Percentiles rank a stretch among this genome's conserved stretches.
phyloP scores from a whole-genome alignment of 1,140 invertebrate species.

The Leptonema lineaticorne region DNA sequence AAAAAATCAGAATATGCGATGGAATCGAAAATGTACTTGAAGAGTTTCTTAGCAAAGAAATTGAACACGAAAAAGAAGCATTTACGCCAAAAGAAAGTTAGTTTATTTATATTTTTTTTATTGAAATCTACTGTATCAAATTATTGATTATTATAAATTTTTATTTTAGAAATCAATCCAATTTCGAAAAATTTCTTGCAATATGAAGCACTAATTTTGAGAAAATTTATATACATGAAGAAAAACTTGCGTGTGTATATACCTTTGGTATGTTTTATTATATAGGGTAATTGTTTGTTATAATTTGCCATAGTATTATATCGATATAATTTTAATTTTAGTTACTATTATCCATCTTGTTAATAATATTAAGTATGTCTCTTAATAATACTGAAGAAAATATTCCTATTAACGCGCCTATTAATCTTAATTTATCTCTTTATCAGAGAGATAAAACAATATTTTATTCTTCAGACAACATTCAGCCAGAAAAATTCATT shows the following conservation, averaged over 20 bases:
- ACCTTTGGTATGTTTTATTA: background rate
- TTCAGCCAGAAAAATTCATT: background rate
- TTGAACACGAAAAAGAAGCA: too few relatives aligned
- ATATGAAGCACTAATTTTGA: background rate
- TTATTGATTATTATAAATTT: too few relatives aligned
- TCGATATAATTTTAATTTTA: background rate
- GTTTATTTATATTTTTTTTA: too few relatives aligned
- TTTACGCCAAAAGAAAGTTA: too few relatives aligned
- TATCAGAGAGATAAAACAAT: background rate
- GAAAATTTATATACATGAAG: background rate
- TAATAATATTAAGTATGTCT: conserved; percentile 25
- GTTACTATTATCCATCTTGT: conserved; percentile 18
- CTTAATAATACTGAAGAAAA: background rate
- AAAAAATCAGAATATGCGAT: too few relatives aligned
- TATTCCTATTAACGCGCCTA: background rate
- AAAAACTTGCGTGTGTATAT: background rate
- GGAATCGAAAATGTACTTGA: too few relatives aligned
- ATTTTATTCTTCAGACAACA: background rate
- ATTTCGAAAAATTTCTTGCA: background rate
- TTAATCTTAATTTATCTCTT: background rate
- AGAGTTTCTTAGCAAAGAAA: too few relatives aligned
- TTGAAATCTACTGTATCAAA: too few relatives aligned
- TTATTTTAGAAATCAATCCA: too few relatives aligned
- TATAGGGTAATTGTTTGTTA: background rate
- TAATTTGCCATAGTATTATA: too few relatives aligned